Percentiles rank a stretch among this genome's conserved stretches.
These are phyloP conservation scores for Charina bottae DNA, from an alignment of 2,113 vertebrate genomes.

Conservation along the genomic window DNA sequence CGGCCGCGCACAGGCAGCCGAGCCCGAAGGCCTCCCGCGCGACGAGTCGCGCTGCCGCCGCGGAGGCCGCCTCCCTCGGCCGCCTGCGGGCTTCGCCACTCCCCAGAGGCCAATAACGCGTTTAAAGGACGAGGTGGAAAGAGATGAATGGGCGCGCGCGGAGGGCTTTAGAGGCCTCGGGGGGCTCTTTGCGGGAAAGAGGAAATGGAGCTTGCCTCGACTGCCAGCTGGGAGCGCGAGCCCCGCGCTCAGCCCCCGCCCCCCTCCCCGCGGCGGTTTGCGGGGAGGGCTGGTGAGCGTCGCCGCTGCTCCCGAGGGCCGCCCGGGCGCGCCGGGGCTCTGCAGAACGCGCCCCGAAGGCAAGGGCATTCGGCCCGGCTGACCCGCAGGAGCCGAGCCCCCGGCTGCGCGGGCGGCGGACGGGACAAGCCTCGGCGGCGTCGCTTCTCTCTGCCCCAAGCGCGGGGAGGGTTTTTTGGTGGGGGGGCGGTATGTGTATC, in stretches of 20 bases:
- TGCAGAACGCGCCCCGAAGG: no score
- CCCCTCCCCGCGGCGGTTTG: background rate
- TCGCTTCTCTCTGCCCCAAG: background rate
- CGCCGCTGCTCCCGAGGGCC: no score
- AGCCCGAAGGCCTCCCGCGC: background rate
- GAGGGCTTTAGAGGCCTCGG: background rate
- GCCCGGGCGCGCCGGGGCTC: no score
- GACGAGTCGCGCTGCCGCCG: no score
- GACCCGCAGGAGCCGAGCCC: background rate
- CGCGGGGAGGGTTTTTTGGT: no score
- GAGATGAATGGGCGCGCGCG: background rate
- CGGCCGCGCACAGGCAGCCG: no score
- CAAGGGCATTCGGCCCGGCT: no score
- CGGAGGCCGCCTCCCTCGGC: conserved; percentile 11
- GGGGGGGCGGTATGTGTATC: no score
- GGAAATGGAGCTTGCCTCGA: background rate
- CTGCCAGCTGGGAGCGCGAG: background rate
- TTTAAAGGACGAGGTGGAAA: background rate
- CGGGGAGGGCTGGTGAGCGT: background rate
- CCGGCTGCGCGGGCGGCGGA: background rate
- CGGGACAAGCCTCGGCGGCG: background rate
- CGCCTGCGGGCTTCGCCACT: conserved; percentile 6
- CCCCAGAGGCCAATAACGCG: conserved; percentile 12
- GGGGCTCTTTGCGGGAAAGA: conserved; percentile 11
- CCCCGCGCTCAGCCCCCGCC: background rate